Evolutionary conservation across 2,797 vertebrate species (phyloP).

Genomic region (Cetoscarus ocellatus): DNA sequence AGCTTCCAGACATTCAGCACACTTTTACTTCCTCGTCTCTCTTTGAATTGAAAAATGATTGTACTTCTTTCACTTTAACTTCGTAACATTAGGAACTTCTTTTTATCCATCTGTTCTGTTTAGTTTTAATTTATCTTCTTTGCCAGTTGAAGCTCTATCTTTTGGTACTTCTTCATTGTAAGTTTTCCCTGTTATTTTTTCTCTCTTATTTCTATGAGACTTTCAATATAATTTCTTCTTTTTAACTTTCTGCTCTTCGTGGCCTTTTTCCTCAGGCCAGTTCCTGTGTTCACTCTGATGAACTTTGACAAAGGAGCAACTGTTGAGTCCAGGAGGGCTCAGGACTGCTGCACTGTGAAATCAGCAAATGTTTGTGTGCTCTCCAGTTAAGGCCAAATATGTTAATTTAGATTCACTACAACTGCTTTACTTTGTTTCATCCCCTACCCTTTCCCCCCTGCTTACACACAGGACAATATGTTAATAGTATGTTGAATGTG

Average conservation of each 20-base stretch:
- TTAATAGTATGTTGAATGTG: too few relatives aligned
- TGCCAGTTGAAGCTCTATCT: background rate
- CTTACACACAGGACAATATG: too few relatives aligned
- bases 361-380: background rate
- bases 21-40: slow-evolving; percentile 18
- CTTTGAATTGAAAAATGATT: slow-evolving; percentile 33
- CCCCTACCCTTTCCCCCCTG: background rate
- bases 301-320: background rate
- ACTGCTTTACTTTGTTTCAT: background rate
- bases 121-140: background rate
- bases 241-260: background rate
- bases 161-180: background rate
- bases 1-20: background rate
- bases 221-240: background rate
- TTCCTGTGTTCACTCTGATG: background rate
- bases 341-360: slow-evolving; percentile 15
- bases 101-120: background rate
- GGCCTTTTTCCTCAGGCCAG: background rate
- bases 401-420: background rate
- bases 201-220: background rate
- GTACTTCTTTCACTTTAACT: slow-evolving; percentile 13
- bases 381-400: background rate
- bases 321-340: background rate
- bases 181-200: background rate
- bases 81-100: background rate